These are phyloP conservation scores for Genyomyrus donnyi DNA, from an alignment of 2,113 vertebrate species.

Conservation along the genomic window DNA sequence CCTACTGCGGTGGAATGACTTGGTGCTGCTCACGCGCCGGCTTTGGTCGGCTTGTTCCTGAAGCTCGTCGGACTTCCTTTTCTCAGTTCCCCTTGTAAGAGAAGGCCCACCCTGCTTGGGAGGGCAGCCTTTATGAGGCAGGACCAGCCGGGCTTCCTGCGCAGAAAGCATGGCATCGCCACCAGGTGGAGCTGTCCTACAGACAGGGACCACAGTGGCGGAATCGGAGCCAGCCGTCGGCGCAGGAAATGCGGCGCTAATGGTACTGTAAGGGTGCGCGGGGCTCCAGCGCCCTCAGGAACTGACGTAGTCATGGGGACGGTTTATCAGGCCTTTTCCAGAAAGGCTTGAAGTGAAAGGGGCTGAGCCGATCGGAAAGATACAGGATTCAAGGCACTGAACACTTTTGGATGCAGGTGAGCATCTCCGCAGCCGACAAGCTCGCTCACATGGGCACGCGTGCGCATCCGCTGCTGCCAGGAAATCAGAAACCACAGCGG, in stretches of 20 bases:
- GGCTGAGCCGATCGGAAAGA: not conserved
- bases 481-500: not conserved
- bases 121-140: not conserved
- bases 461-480: slow-evolving; percentile 19
- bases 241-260: not conserved
- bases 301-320: not conserved
- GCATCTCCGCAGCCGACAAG: not conserved
- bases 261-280: not conserved
- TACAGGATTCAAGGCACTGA: not conserved
- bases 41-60: not conserved
- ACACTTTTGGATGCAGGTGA: not conserved
- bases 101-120: not conserved
- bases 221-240: not conserved
- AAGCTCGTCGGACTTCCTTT: not conserved
- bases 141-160: too few species aligned
- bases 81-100: not conserved
- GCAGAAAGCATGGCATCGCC: not conserved
- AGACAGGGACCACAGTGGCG: not conserved
- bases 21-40: not conserved
- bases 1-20: not conserved
- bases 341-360: not conserved
- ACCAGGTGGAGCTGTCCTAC: not conserved
- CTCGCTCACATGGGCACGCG: not conserved
- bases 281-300: not conserved
- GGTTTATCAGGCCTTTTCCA: not conserved